Conservation (phyloP, 2,797 vertebrate genomes). For the Rachycentron canadum region DNA sequence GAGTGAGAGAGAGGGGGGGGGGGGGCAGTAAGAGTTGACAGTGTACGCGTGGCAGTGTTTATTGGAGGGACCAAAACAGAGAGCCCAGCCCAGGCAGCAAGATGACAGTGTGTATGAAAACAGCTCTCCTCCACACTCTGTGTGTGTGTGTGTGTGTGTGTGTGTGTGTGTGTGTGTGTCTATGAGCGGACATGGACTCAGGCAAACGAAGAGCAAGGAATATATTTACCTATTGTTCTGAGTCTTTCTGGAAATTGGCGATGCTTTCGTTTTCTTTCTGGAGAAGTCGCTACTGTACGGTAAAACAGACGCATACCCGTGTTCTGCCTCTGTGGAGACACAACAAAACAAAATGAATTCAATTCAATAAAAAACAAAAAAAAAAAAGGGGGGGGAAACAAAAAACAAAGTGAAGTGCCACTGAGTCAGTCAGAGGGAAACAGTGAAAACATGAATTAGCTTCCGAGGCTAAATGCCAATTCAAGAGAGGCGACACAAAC, state of each 20-base stretch:
- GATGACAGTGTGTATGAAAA: constrained; percentile 74
- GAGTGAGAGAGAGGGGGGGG: constrained; percentile 50
- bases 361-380: background rate
- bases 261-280: constrained; percentile 96
- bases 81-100: constrained; percentile 88
- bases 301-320: constrained; percentile 97
- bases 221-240: constrained; percentile 94
- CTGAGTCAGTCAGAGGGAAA: background rate
- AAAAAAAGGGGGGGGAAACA: background rate
- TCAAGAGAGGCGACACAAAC: constrained; percentile 22
- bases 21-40: constrained; percentile 82
- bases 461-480: background rate
- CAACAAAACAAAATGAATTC: constrained; percentile 44
- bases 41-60: constrained; percentile 97
- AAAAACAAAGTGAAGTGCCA: background rate
- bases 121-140: constrained; percentile 26
- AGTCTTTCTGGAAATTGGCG: constrained; percentile 93
- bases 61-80: constrained; percentile 90
- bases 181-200: constrained; percentile 1
- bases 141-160: constrained; percentile 7
- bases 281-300: constrained; percentile 95
- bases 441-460: constrained; percentile 3
- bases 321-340: constrained; percentile 92
- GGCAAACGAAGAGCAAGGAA: constrained; percentile 8
- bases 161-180: background rate